Base-by-base conservation (phyloP, 1,140 invertebrate species). In the Bombus huntii region DNA sequence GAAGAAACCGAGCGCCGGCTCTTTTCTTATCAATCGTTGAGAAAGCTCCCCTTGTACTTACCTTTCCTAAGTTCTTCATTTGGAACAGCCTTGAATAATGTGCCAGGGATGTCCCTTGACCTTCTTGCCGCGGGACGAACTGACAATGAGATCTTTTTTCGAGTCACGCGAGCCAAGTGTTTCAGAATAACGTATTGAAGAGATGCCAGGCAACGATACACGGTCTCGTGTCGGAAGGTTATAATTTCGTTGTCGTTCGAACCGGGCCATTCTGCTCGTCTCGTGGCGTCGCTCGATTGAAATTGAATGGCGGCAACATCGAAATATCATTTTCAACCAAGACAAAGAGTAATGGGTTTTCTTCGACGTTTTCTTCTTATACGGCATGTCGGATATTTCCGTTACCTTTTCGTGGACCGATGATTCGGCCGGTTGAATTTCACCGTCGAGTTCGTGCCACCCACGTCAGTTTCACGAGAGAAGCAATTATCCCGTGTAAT, bases 1-100 rank as follows among this genome's bases (percentile, higher is more conserved):
- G 57, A 86, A 62, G 47, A 87, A 44, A 15, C 31, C 47, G 65
- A 25, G 9, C 71, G 31, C 75, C 65, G 81, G 83, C 42, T 44
- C 81, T 79, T 89, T 62, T 81, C 91, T 93, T 92, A 93, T 93
- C 91, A 89, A 85, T 65, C 57, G 42, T 80, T 68, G 57, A 72
- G 65, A 79, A 78, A 85, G 79, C 31, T 42, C 59, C 65, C 53
- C 66, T 37, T 73, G 68, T 75, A 37, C 57, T 66, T 31, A 31
- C 71, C 59, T 47, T 4, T 31, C 53, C n/a, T 25, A 39, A 53
- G 59, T 87, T 65, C 66, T 80, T 75, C 39, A 44, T 82, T 81
- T 70, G 59, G 62, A 66, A 59, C 79, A 72, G 57, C 70, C 82
- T 84, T 87, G 81, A 87, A 85, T 83, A 87, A 87, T 78, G 85